A percentile compares a stretch with the other conserved stretches of the same genome.
These are phyloP conservation scores for Mormoops blainvillei DNA, from an alignment of 2,113 vertebrate genomes.

Conservation along the genomic window DNA sequence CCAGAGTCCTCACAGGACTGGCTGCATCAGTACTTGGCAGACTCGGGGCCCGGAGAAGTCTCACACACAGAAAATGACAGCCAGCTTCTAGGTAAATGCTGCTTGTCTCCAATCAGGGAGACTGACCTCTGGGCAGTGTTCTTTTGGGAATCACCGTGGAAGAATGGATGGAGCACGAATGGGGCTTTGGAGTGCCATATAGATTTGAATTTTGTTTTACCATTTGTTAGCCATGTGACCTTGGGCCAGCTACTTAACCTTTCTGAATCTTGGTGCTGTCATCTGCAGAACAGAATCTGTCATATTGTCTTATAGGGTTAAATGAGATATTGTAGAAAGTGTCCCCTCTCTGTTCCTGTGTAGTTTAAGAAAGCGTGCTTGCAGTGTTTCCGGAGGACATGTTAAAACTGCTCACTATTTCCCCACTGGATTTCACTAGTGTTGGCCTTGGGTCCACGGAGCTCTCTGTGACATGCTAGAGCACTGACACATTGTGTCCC, in stretches of 20 bases:
- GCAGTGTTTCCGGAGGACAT: background rate
- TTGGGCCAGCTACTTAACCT: background rate
- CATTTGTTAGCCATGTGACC: background rate
- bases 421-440: background rate
- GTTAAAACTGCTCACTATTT: background rate
- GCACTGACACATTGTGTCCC: background rate
- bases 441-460: background rate
- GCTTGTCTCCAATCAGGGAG: background rate
- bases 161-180: background rate
- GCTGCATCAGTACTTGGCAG: background rate
- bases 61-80: background rate
- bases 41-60: background rate
- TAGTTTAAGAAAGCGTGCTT: background rate
- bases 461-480: background rate
- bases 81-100: background rate
- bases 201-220: background rate
- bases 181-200: background rate
- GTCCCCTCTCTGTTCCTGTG: background rate
- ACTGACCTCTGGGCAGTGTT: background rate
- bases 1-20: background rate
- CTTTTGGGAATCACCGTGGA: background rate
- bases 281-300: background rate
- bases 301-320: background rate
- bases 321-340: background rate
- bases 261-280: background rate